Base-by-base conservation (phyloP, 2,888 invertebrate species). In the Melanchra persicariae region DNA sequence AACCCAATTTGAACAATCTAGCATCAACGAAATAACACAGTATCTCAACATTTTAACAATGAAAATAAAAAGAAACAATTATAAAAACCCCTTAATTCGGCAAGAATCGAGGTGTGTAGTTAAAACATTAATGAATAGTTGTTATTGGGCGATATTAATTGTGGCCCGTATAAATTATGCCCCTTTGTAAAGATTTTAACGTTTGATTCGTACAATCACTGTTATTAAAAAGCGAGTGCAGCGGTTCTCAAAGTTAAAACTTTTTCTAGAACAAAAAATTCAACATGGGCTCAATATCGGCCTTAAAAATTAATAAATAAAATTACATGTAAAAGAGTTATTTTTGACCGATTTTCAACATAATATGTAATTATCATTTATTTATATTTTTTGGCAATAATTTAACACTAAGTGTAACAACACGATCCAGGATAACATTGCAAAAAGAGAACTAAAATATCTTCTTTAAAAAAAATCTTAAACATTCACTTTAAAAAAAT, bases 61-160 rank as follows among this genome's bases (percentile, higher is more conserved):
- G 66, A 84, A 82, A 79, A 73, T 69, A 72, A 82, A 74, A 80
- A 72, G 49, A 77, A 74, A 78, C 70, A 83, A 82, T 82, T 78
- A 82, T 60, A 64, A 64, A 68, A 70, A 70, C 66, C 60, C 58
- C 70, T 43, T 49, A 65, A 77, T 79, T 83, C 34, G 62, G 72
- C 70, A 73, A 80, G 68, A 80, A 54, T 19, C 83, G 82, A 79
- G 85, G 87, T 86, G 89, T 87, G 85, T 89, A 87, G 87, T 87
- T 89, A 89, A 89, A 88, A 89, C 79, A 89, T 90, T 93, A 93
- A 93, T 93, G 91, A 92, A 92, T 91, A 90, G 84, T 83, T 83
- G 77, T 93, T 93, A 93, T 91, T 89, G 91, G 88, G 89, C 91
- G 90, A 91, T 92, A 91, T 92, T 94, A 94, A 93, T 93, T 93